Conservation (phyloP, 2,888 invertebrate species). For the Brachypalpus laphriformis region DNA sequence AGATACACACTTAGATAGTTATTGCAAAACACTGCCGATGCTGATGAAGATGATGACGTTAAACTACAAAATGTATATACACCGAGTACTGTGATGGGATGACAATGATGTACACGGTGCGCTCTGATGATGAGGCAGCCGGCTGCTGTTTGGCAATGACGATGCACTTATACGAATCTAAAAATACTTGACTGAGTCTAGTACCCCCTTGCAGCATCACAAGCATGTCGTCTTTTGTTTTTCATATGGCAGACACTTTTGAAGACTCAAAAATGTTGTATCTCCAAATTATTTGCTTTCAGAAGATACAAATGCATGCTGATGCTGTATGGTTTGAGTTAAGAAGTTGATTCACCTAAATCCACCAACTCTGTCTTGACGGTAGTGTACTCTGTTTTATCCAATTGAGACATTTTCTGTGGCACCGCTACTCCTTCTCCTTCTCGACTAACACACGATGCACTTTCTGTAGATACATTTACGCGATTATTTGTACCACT, state of each 20-base stretch:
- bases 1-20: slow-evolving; percentile 8
- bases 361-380: slow-evolving; percentile 47
- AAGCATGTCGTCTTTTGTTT: slow-evolving; percentile 17
- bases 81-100: slow-evolving; percentile 38
- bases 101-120: slow-evolving; percentile 42
- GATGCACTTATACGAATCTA: slow-evolving; percentile 29
- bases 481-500: slow-evolving; percentile 6
- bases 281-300: background rate
- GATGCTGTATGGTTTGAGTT: slow-evolving; percentile 18
- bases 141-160: slow-evolving; percentile 17
- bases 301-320: background rate
- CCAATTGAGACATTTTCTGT: slow-evolving; percentile 54
- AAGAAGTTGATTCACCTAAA: slow-evolving; percentile 53
- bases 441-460: background rate
- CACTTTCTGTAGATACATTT: slow-evolving; percentile 10
- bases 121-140: slow-evolving; percentile 4
- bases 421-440: background rate
- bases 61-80: slow-evolving; percentile 1
- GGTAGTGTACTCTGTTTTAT: slow-evolving; percentile 52
- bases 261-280: background rate
- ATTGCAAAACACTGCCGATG: slow-evolving; percentile 23
- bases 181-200: slow-evolving; percentile 33
- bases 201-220: slow-evolving; percentile 30
- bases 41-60: slow-evolving; percentile 36
- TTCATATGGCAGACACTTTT: slow-evolving; percentile 18